Evolutionary conservation across 2,888 invertebrate species (phyloP).

Genomic region (Campoplex capitator): DNA sequence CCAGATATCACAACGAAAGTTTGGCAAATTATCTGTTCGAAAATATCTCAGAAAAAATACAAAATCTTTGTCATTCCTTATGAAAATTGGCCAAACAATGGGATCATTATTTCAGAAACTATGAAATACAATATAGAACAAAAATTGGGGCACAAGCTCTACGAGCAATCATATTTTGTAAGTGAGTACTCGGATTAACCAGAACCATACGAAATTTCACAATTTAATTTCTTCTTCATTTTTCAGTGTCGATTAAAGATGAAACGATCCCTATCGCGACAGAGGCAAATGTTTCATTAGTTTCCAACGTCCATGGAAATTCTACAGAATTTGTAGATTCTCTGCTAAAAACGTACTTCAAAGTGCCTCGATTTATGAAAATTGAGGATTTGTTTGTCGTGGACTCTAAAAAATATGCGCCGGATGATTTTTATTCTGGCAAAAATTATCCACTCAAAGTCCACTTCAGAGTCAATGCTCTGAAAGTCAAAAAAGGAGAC

Average conservation of each 20-base stretch:
- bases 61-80: conserved; percentile 75
- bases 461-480: conserved; percentile 84
- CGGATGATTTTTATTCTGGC: conserved; percentile 81
- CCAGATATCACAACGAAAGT: conserved; percentile 68
- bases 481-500: conserved; percentile 63
- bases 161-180: conserved; percentile 75
- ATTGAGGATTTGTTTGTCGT: conserved; percentile 89
- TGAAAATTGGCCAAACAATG: conserved; percentile 63
- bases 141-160: conserved; percentile 58
- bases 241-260: conserved; percentile 73
- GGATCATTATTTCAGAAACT: conserved; percentile 77
- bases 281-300: conserved; percentile 77
- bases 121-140: conserved; percentile 77
- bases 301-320: conserved; percentile 76
- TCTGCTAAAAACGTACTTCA: conserved; percentile 89
- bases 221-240: conserved; percentile 12
- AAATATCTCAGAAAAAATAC: conserved; percentile 74
- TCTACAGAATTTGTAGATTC: conserved; percentile 86
- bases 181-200: conserved; percentile 74
- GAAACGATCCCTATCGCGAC: conserved; percentile 71
- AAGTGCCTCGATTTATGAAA: conserved; percentile 88
- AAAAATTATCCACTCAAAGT: conserved; percentile 74
- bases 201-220: conserved; percentile 18
- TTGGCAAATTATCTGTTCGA: conserved; percentile 73
- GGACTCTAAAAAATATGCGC: conserved; percentile 85